phyloP scores from a whole-genome alignment of 2,113 vertebrate species.

The Tupaia tana region DNA sequence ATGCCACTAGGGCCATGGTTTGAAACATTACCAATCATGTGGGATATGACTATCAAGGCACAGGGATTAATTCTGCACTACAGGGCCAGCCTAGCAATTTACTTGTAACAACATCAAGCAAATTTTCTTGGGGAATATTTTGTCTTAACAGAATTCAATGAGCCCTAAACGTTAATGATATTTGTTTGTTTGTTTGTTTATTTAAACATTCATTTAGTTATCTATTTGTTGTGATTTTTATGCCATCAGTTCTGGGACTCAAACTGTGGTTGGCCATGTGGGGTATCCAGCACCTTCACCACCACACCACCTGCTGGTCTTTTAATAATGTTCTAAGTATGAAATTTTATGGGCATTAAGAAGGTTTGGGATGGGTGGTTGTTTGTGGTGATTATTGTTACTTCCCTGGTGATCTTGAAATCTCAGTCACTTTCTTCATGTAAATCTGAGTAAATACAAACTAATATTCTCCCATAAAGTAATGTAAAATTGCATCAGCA shows the following conservation, averaged over 20 bases:
- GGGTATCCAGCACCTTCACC: too few relatives aligned
- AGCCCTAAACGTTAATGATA: neutral
- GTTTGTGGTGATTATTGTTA: neutral
- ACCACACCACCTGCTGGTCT: too few relatives aligned
- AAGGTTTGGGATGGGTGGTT: neutral
- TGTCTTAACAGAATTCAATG: neutral
- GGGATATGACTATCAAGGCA: too few relatives aligned
- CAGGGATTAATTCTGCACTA: too few relatives aligned
- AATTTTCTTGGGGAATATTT: neutral
- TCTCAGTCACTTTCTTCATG: neutral
- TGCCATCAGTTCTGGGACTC: too few relatives aligned
- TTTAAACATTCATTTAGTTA: too few relatives aligned
- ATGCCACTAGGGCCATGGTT: too few relatives aligned
- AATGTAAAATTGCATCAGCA: neutral
- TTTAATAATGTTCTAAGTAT: neutral
- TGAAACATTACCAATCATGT: too few relatives aligned
- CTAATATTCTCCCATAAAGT: neutral
- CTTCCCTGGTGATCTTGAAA: neutral
- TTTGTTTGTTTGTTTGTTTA: too few relatives aligned
- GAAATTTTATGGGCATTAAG: neutral
- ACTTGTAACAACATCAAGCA: neutral
- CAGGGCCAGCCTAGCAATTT: slow-evolving; percentile 12
- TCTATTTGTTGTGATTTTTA: too few relatives aligned
- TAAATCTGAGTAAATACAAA: slow-evolving; percentile 31
- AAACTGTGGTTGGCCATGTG: too few relatives aligned